Base-by-base conservation (phyloP, 2,113 vertebrate species). In the Micronycteris hirsuta region DNA sequence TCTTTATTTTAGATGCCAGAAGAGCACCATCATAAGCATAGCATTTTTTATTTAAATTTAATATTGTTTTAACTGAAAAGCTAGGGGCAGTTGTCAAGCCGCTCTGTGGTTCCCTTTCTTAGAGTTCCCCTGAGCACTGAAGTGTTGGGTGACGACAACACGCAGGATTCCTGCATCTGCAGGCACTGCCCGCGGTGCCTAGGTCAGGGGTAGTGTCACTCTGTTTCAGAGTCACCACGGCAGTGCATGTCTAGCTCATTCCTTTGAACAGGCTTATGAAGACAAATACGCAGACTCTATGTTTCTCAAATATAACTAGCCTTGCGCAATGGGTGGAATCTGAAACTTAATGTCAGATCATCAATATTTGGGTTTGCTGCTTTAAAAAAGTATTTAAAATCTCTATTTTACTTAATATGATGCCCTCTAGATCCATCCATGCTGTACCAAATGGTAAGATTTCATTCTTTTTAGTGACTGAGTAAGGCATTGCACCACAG, bases 1-100 rank as follows among this genome's bases (percentile, higher is more conserved):
- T 87, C 58, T 58, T 97, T 94, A 78, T 45, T 89, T 94, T 80
- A 89, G 31, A 91, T 83, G 36, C 86, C 20, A 84, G 52, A 12
- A 71, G 38, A 87, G 20, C 2, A 47, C 5, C 15, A 16, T 56
- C 45, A 8, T 58, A 94, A 85, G 41, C 14, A 85, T 11, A 54
- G 61, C 8, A 36, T 54, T 43, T 70, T 33, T 92, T 13, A 63
- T 63, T 1, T 2, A 56, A n/a, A 63, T 49, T 58, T 54, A 84
- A 76, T 70, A n/a, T 49, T 54, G 28, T 65, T 95, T 73, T 54
- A 92, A 82, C 14, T 41, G 54, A 73, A 95, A 94, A 74, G 33
- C 52, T 17, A 54, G 19, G 22, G 31, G 10, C 13, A 81, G 58
- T 45, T 81, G 7, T 85, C 61, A 83, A 31, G 16, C 3, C 41